Evolutionary conservation across 1,140 invertebrate genomes (phyloP), one percentile per base, ranked within the genome.

Genomic region (Aculops lycopersici): DNA sequence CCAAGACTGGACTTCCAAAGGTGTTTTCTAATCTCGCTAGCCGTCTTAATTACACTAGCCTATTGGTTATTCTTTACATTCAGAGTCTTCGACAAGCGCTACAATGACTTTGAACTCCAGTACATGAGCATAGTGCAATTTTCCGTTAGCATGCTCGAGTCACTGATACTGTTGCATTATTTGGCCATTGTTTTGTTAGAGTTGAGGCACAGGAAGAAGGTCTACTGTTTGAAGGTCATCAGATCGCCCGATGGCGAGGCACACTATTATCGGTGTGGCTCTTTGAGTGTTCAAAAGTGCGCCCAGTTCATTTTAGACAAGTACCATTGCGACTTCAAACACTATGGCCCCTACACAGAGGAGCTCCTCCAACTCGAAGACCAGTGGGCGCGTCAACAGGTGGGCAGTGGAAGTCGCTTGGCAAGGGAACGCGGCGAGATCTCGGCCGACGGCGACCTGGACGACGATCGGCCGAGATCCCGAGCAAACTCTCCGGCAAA

Each of bases 1-100:
- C 88, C 88, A 4, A 63, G 86, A 45, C 74, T 94, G 49, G 86
- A 81, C 58, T 63, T 90, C 31, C 83, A 86, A 52, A 66, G 81
- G 50, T 72, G 79, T 1, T 66, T 80, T 46, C 71, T 90, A 17
- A 59, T 90, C 37, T 64, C 81, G 13, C 65, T 94, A 21, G 69
- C 88, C n/a, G 69, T 83, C 38, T 65, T 94, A 12, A 77, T 84
- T 53, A 79, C 74, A 41, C 84, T 90, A 61, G 72, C 81, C 14
- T 92, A 83, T 59, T 97, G 88, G 86, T 61, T 95, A 1, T 95
- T 95, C 56, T 97, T 92, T 53, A 71, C 80, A 49, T 79, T 86
- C 36, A 72, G 88, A 64, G 69, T 81, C 46, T 31, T 31, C 24
- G 24, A 31, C n/a, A 8, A 31, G n/a, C 43, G 63, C 45, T 38